Conservation (phyloP, 2,113 vertebrate species). For the Phaethornis superciliosus region DNA sequence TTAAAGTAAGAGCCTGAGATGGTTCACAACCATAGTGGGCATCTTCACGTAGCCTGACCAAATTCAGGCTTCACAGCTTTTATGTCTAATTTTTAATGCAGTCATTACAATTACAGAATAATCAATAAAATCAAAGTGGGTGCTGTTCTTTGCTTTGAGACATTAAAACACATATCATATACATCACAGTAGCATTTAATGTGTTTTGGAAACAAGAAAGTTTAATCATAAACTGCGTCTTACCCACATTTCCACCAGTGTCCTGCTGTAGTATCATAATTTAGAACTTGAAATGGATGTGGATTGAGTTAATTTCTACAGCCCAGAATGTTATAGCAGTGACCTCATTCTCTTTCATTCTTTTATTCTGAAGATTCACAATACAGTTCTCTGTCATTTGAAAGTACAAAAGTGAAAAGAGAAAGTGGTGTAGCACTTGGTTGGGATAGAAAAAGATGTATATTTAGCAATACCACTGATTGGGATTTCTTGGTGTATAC, state of each 20-base stretch:
- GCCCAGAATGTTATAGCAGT: too few species aligned
- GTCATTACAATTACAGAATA: background rate
- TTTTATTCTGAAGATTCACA: background rate
- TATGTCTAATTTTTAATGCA: background rate
- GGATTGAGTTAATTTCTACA: background rate
- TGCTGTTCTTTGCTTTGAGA: background rate
- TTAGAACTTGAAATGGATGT: background rate
- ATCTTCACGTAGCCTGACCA: background rate
- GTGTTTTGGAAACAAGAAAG: background rate
- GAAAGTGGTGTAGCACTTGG: background rate
- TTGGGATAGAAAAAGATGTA: background rate
- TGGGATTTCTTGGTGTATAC: background rate
- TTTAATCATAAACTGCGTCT: background rate
- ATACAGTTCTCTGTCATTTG: background rate
- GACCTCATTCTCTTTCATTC: background rate
- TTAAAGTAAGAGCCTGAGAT: background rate
- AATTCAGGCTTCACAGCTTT: background rate
- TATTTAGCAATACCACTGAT: background rate
- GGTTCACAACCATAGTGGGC: background rate
- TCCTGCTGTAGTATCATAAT: background rate
- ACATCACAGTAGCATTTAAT: background rate
- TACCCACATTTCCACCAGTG: background rate
- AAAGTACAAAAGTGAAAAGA: background rate
- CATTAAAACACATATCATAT: background rate
- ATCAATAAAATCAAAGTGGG: background rate